phyloP scores from a whole-genome alignment of 2,797 vertebrate species.

The Clamator glandarius region DNA sequence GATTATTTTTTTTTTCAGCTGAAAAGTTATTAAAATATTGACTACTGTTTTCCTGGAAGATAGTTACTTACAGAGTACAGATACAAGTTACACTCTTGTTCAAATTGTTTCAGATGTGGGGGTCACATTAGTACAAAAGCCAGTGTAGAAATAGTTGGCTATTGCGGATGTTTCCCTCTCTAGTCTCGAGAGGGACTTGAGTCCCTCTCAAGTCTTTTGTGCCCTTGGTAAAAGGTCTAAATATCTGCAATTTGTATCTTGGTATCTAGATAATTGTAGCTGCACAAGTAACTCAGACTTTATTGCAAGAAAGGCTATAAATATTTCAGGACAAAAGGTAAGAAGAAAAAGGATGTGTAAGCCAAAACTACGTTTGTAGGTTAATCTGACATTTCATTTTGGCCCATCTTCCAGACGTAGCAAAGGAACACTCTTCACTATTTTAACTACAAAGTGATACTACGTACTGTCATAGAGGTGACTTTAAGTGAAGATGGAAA shows the following conservation, averaged over 20 bases:
- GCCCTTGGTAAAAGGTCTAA: not conserved
- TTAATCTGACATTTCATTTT: not conserved
- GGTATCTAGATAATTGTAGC: not conserved
- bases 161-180: not conserved
- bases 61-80: no score
- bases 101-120: not conserved
- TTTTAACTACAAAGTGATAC: not conserved
- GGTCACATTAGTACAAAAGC: not conserved
- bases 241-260: not conserved
- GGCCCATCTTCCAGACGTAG: not conserved
- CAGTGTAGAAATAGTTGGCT: not conserved
- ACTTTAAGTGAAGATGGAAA: not conserved
- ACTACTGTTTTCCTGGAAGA: no score
- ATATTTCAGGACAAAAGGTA: not conserved
- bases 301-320: not conserved
- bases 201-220: not conserved
- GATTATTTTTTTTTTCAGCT: not conserved
- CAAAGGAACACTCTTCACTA: not conserved
- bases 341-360: not conserved
- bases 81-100: not conserved
- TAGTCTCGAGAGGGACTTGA: not conserved
- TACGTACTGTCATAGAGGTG: no score
- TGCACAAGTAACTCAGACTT: not conserved
- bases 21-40: no score
- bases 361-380: not conserved